phyloP scores from a whole-genome alignment of 1,140 invertebrate species.

The Leguminivora glycinivorella region DNA sequence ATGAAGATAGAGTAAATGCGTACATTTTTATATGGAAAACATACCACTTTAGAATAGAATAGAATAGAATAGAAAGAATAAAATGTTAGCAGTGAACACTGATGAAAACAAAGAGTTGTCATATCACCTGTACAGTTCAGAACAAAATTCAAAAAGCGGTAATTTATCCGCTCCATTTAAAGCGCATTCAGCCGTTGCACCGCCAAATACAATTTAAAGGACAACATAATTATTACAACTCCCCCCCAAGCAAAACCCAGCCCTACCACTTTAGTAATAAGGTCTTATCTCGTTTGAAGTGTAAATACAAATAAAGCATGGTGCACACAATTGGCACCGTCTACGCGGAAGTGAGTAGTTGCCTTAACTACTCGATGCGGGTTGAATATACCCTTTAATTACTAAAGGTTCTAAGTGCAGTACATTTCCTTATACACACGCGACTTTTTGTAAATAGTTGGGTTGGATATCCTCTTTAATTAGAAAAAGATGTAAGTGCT shows the following conservation, averaged over 20 bases:
- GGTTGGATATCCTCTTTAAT: not conserved
- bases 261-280: not conserved
- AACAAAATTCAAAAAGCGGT: not conserved
- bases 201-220: slow-evolving; percentile 10
- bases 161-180: not conserved
- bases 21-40: no score
- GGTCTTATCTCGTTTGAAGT: not conserved
- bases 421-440: not conserved
- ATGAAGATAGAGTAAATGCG: no score
- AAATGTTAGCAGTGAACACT: no score
- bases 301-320: not conserved
- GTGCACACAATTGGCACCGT: slow-evolving; percentile 11
- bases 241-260: not conserved
- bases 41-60: no score
- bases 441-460: not conserved
- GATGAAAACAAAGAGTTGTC: not conserved
- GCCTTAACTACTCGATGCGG: slow-evolving; percentile 8
- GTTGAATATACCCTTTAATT: not conserved
- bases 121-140: not conserved
- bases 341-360: slow-evolving; percentile 14
- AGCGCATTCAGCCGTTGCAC: not conserved
- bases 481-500: not conserved
- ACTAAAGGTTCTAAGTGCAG: not conserved
- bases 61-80: no score
- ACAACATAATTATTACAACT: not conserved